Evolutionary conservation across 2,888 invertebrate genomes (phyloP).

Genomic region (Sesia apiformis): DNA sequence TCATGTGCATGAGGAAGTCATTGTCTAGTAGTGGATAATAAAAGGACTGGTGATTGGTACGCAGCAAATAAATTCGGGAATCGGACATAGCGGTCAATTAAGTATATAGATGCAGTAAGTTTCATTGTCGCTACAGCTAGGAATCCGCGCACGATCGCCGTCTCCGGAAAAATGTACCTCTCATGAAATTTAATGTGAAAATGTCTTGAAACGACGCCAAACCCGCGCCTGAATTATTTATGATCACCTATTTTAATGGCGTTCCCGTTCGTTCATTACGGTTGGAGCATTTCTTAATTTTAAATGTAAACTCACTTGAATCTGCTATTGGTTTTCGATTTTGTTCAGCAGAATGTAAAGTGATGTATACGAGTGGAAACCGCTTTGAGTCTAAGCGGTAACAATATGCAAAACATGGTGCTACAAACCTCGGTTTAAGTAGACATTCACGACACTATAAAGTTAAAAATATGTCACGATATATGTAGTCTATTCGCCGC

Average conservation of each 20-base stretch:
- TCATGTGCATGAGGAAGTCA: too few species aligned
- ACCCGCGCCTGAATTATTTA: slow-evolving; percentile 69
- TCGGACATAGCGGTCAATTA: slow-evolving; percentile 36
- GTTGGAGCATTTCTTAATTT: slow-evolving; percentile 65
- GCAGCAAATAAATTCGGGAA: slow-evolving; percentile 15
- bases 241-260: slow-evolving; percentile 69
- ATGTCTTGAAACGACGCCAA: slow-evolving; percentile 73
- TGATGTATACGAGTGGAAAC: background rate
- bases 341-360: background rate
- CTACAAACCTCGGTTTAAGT: background rate
- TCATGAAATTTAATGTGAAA: slow-evolving; percentile 74
- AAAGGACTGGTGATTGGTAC: background rate
- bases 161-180: slow-evolving; percentile 64
- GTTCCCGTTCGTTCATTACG: slow-evolving; percentile 61
- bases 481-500: background rate
- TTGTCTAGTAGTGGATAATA: too few species aligned
- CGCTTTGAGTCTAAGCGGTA: background rate
- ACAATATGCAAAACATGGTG: background rate
- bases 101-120: background rate
- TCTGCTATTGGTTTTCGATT: slow-evolving; percentile 11
- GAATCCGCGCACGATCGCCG: slow-evolving; percentile 29
- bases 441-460: background rate
- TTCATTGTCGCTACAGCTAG: slow-evolving; percentile 1
- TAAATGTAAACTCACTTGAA: slow-evolving; percentile 40
- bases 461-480: background rate